A percentile compares a stretch with the other conserved stretches of the same genome.
Conservation (phyloP, 2,888 invertebrate genomes). For the Scaptomyza tumidula region DNA sequence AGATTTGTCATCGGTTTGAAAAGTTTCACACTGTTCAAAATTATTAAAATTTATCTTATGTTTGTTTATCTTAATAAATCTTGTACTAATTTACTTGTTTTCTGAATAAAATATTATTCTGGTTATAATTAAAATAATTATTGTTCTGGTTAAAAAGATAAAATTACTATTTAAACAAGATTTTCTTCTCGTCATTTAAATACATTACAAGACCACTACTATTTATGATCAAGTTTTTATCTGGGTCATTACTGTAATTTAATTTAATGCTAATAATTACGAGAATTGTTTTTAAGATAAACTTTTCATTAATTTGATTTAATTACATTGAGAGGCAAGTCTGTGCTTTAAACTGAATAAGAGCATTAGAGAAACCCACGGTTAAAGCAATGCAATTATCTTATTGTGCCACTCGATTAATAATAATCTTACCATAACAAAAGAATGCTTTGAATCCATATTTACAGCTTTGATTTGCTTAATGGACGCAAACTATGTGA, state of each 20-base stretch:
- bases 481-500: constrained; percentile 59
- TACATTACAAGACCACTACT: background rate
- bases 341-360: constrained; percentile 9
- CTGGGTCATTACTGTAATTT: constrained; percentile 38
- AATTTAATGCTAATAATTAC: constrained; percentile 25
- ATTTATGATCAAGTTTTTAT: constrained; percentile 17
- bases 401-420: constrained; percentile 26
- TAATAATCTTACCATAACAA: constrained; percentile 13
- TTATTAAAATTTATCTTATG: no score
- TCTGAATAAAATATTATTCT: no score
- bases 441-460: constrained; percentile 31
- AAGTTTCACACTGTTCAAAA: no score
- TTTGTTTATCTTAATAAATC: no score
- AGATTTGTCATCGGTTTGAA: no score
- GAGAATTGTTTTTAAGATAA: constrained; percentile 5
- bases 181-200: background rate
- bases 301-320: constrained; percentile 36
- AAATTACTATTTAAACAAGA: no score
- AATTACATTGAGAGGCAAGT: constrained; percentile 16
- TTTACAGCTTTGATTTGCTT: constrained; percentile 22
- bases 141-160: no score
- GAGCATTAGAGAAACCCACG: constrained; percentile 46
- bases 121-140: no score
- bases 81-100: no score
- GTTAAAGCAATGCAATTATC: constrained; percentile 13